These are phyloP conservation scores for Drosophila neotestacea DNA, from an alignment of 2,888 invertebrate genomes.

Conservation along the genomic window DNA sequence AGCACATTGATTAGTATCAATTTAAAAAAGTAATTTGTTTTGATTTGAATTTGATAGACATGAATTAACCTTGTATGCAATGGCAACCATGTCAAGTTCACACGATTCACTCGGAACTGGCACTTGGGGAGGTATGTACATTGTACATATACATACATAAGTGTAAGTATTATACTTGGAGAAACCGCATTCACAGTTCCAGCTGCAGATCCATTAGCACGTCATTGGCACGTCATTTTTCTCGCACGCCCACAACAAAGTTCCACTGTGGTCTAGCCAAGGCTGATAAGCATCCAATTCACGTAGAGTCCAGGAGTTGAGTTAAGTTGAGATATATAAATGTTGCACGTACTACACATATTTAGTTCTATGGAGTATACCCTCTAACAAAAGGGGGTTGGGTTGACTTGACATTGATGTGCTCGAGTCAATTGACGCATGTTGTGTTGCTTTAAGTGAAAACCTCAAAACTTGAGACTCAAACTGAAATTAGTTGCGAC, in stretches of 20 bases:
- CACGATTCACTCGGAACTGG: constrained; percentile 10
- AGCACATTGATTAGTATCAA: constrained; percentile 1
- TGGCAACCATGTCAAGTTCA: constrained; percentile 35
- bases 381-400: not conserved
- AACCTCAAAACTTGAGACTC: constrained; percentile 19
- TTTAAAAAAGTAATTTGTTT: constrained; percentile 1
- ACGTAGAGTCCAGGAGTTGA: constrained; percentile 13
- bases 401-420: constrained; percentile 44
- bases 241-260: constrained; percentile 46
- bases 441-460: constrained; percentile 18
- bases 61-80: constrained; percentile 17
- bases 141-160: too few species aligned
- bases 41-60: constrained; percentile 5
- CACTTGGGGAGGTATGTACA: not conserved
- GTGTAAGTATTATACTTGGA: not conserved
- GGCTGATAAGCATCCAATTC: constrained; percentile 41
- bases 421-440: constrained; percentile 38
- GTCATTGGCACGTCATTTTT: constrained; percentile 18
- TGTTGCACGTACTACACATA: constrained; percentile 30
- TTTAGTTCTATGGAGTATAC: constrained; percentile 5
- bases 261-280: constrained; percentile 12
- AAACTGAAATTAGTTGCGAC: constrained; percentile 52
- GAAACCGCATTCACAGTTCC: constrained; percentile 14
- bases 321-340: not conserved
- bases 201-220: constrained; percentile 24